phyloP scores from a whole-genome alignment of 1,140 invertebrate genomes.

The Tetranychus urticae region DNA sequence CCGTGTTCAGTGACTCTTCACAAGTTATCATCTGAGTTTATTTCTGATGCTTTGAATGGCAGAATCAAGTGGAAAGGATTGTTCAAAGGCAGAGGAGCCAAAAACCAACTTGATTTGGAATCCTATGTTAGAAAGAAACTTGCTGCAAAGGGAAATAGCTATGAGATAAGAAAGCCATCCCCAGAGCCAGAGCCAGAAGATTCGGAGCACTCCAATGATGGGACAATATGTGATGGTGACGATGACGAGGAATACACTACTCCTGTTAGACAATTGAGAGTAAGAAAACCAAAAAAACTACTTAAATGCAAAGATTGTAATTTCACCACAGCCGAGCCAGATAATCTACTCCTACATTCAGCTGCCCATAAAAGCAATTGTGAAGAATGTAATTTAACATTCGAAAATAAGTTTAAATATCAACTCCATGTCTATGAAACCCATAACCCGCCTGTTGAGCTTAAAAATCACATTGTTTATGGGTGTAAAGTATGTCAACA shows the following conservation, averaged over 20 bases:
- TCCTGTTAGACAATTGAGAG: not conserved
- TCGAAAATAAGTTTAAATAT: not conserved
- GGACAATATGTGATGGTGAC: not conserved
- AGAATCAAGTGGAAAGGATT: not conserved
- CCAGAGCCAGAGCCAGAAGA: no score
- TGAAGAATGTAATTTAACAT: not conserved
- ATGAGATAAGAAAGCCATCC: not conserved
- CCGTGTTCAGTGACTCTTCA: not conserved
- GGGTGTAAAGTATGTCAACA: not conserved
- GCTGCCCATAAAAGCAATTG: not conserved
- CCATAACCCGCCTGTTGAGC: not conserved
- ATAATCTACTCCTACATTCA: not conserved
- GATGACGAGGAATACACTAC: not conserved
- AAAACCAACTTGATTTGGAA: no score
- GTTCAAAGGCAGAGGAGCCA: no score
- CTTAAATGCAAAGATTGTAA: not conserved
- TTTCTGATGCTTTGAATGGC: not conserved
- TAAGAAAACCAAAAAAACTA: not conserved
- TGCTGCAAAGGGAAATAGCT: not conserved
- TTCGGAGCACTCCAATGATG: no score
- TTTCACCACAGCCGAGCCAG: not conserved
- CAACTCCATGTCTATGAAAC: not conserved
- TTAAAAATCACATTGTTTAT: not conserved
- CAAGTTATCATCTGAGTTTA: not conserved
- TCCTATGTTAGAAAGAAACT: no score